A percentile compares a stretch with the other conserved stretches of the same genome.
Conservation (phyloP, 1,140 invertebrate species). For the Gerris buenoi region DNA sequence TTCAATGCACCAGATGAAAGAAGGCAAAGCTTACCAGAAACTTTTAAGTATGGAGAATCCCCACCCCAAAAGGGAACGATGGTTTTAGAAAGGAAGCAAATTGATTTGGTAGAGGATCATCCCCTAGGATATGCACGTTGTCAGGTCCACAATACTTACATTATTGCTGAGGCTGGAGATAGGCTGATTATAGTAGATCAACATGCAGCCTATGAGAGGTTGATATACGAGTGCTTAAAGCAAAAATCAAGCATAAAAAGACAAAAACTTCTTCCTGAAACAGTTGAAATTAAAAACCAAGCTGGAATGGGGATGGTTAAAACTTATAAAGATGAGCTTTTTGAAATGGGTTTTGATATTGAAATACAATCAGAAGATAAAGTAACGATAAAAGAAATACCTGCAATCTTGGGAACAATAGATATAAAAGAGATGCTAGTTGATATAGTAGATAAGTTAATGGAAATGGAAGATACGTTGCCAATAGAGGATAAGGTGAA, state of each 20-base stretch:
- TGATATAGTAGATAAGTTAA: conserved; percentile 1
- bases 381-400: too few species aligned
- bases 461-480: conserved; percentile 1
- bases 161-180: too few species aligned
- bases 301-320: neutral
- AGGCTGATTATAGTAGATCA: conserved; percentile 1
- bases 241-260: conserved; percentile 1
- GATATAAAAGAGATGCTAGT: conserved; percentile 1
- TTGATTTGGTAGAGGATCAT: too few species aligned
- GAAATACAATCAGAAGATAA: too few species aligned
- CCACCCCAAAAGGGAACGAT: neutral
- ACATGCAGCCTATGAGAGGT: conserved; percentile 1
- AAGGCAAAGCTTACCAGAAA: neutral
- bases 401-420: too few species aligned
- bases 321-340: conserved; percentile 1
- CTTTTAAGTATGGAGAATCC: neutral
- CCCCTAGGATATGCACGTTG: neutral
- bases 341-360: too few species aligned
- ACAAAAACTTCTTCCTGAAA: conserved; percentile 1
- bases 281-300: conserved; percentile 1
- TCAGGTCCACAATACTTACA: too few species aligned
- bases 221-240: conserved; percentile 1
- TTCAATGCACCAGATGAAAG: too few species aligned
- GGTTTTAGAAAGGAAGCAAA: conserved; percentile 1
- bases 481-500: conserved; percentile 1